These are phyloP conservation scores for Hippocampus kuda DNA, from an alignment of 2,797 vertebrate species.

Conservation along the genomic window DNA sequence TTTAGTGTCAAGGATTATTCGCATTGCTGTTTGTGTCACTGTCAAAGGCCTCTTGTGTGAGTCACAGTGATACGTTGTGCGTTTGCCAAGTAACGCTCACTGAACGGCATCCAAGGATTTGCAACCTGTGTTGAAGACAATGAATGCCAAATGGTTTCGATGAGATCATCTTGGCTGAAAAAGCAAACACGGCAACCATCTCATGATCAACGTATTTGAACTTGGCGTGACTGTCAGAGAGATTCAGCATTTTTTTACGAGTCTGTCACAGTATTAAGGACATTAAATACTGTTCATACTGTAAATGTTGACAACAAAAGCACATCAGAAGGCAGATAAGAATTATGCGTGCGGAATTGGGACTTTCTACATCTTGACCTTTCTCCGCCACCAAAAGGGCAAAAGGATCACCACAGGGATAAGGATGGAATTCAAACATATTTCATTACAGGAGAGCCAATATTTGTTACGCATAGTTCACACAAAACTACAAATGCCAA, in stretches of 20 bases:
- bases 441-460: not conserved
- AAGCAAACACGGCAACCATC: conserved; percentile 9
- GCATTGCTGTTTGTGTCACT: conserved; percentile 21
- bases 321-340: not conserved
- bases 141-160: conserved; percentile 23
- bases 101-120: conserved; percentile 12
- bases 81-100: conserved; percentile 12
- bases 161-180: conserved; percentile 22
- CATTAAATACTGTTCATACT: not conserved
- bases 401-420: not conserved
- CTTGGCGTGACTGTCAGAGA: conserved; percentile 4
- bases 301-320: not conserved
- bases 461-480: conserved; percentile 1
- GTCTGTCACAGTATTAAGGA: not conserved
- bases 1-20: conserved; percentile 19
- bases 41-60: conserved; percentile 17
- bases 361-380: not conserved
- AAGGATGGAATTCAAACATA: not conserved
- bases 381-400: too few relatives aligned
- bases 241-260: not conserved
- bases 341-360: not conserved
- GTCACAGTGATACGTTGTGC: conserved; percentile 9
- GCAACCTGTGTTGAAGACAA: conserved; percentile 9
- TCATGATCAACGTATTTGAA: conserved; percentile 12
- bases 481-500: conserved; percentile 4